Evolutionary conservation across 2,113 vertebrate genomes (phyloP), one percentile per base, ranked within the genome.

Genomic region (Otis tarda): DNA sequence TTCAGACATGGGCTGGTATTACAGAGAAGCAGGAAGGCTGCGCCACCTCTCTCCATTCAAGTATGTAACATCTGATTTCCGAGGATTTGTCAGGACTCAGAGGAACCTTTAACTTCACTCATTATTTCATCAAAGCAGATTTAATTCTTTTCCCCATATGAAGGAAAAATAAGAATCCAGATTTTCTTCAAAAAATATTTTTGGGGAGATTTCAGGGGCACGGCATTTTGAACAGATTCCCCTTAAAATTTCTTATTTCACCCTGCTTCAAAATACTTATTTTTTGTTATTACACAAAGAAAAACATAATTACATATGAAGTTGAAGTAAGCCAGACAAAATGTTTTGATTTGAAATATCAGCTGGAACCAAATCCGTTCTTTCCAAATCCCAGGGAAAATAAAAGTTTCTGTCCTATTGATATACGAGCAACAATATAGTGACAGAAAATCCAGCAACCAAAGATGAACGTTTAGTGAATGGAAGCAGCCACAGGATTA

Each of bases 1-100:
- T 27, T 57, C 1, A 2, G 35, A 27, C 35, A 5, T 4, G 0
- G 1, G 10, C 73, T 19, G 41, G 13, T 43, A 1, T 16, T 41
- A 33, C 20, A 43, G 30, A 21, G 35, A 21, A 41, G 28, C 17
- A 22, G 10, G 63, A 59, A 75, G 73, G 68, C 80, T 91, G 56
- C 77, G 71, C 23, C 64, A 28, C 15, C 41, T 39, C 47, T 57
- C 41, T n/a, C 53, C 12, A 1, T 28, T 37, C 27, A 8, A 10
- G 15, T 21, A 19, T 25, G 73, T 75, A 16, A 47, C 45, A 86
- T 39, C 41, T 33, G 14, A 49, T 52, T 56, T 35, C 9, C 69
- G 73, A 64, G 47, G 33, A n/a, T 63, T 59, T 71, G 14, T 64
- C 35, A 16, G 49, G 49, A 67, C 53, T 8, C 50, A 43, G 47